Evolutionary conservation across 2,888 invertebrate genomes (phyloP), one percentile per base, ranked within the genome.

Genomic region (Eristalis intricaria): DNA sequence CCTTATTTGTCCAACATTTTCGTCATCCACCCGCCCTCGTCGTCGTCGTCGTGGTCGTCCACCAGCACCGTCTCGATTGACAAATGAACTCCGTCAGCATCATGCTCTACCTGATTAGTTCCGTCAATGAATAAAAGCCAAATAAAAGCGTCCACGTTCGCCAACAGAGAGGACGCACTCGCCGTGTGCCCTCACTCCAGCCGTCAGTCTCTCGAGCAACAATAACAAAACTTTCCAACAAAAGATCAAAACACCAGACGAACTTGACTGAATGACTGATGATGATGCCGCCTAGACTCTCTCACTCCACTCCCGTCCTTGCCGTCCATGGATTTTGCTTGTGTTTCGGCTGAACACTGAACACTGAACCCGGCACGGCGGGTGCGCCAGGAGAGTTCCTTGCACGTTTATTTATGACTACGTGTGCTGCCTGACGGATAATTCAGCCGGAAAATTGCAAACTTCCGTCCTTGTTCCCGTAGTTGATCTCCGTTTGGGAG

Each of bases 241-340:
- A 84, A 84, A 85, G 76, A 81, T 85, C 85, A 85, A 80, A 85
- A 85, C 64, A 85, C 84, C 84, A 85, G 84, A 80, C 84, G 68
- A 85, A 80, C 77, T 85, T 85, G 85, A 85, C 85, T 81, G 80
- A 65, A 85, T 85, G 80, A 85, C 73, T 85, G 76, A 85, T 85
- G 85, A 73, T 85, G 85, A 81, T 66, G 84, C 70, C 56, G 22
- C 60, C 60, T 23, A 22, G 23, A 23, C 19, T 5, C 43, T 4
- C 29, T 29, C 29, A 4, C 29, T 5, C 15, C 19, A 7, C 43
- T 7, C 1, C 43, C 29, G 29, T 29, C 29, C 4, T 4, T 4
- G 29, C 2, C 5, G 43, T 19, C 43, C 43, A 19, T 50, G 43
- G n/a, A 73, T 66, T 68, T 32, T 66, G 58, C 43, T 61, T 60